A percentile compares a stretch with the other conserved stretches of the same genome.
These are phyloP conservation scores for Drosophila teissieri DNA, from an alignment of 1,140 invertebrate species.

Conservation along the genomic window DNA sequence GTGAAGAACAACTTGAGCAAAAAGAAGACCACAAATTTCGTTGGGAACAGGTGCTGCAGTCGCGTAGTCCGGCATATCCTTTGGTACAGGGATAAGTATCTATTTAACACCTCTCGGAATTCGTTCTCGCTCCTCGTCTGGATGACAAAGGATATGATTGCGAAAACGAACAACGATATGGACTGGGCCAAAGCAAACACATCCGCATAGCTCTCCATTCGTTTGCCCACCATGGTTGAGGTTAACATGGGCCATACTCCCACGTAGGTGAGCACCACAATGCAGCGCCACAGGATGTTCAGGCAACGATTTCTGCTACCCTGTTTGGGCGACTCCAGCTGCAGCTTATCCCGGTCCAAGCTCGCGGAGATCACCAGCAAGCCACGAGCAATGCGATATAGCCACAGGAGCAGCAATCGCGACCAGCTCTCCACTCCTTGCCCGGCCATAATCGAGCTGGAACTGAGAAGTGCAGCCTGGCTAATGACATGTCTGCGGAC, in stretches of 20 bases:
- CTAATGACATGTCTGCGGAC: conserved; percentile 41
- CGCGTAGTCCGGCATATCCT: conserved; percentile 41
- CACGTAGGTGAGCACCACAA: conserved; percentile 52
- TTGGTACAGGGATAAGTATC: conserved; percentile 55
- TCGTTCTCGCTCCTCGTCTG: conserved; percentile 44
- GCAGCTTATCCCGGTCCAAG: conserved; percentile 36
- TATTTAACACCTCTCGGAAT: conserved; percentile 55
- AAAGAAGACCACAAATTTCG: conserved; percentile 48
- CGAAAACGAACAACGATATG: conserved; percentile 47
- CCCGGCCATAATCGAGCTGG: conserved; percentile 36
- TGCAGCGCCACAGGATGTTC: conserved; percentile 47
- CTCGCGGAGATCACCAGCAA: conserved; percentile 50
- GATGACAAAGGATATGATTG: conserved; percentile 53
- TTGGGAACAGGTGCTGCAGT: conserved; percentile 30
- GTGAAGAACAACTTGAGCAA: conserved; percentile 49
- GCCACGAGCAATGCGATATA: conserved; percentile 48
- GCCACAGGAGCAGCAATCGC: conserved; percentile 37
- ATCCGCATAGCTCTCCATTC: conserved; percentile 48
- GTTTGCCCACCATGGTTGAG: neutral
- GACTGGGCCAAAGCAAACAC: conserved; percentile 44
- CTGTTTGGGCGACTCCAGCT: conserved; percentile 21
- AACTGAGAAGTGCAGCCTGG: conserved; percentile 39
- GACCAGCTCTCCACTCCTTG: conserved; percentile 43
- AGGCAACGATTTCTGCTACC: conserved; percentile 46
- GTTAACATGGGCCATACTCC: conserved; percentile 31